A percentile compares a stretch with the other conserved stretches of the same genome.
Conservation (phyloP, 1,140 invertebrate genomes). For the Amphibalanus amphitrite region DNA sequence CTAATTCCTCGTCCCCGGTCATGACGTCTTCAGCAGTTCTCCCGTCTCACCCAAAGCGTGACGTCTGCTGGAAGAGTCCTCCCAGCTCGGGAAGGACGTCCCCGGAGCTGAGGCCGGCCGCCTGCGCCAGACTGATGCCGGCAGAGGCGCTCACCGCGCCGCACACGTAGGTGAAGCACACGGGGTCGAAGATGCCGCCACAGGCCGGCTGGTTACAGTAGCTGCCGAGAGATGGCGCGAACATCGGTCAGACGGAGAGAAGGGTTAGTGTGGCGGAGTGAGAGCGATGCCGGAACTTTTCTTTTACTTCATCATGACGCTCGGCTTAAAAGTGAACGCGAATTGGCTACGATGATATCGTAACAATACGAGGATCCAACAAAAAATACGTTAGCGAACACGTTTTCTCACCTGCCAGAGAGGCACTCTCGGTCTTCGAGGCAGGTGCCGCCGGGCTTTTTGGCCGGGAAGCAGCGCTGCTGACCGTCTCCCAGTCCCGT, state of each 20-base stretch:
- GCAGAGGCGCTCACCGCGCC: background rate
- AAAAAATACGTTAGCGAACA: too few relatives aligned
- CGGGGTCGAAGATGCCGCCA: background rate
- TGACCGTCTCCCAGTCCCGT: background rate
- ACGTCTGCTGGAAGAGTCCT: background rate
- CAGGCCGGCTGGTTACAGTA: background rate
- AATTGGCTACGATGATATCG: too few relatives aligned
- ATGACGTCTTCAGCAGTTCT: too few relatives aligned
- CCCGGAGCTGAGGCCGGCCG: background rate
- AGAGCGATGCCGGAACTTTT: too few relatives aligned
- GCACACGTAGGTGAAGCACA: background rate
- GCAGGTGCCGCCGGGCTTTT: background rate
- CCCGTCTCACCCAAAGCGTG: background rate
- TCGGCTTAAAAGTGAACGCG: too few relatives aligned
- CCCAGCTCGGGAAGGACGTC: background rate
- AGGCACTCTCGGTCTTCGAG: too few relatives aligned
- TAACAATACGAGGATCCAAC: too few relatives aligned
- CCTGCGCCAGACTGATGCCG: background rate
- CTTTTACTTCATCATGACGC: too few relatives aligned
- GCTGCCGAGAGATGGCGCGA: background rate
- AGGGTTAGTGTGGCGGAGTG: too few relatives aligned
- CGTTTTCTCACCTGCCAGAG: too few relatives aligned
- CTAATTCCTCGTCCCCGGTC: too few relatives aligned
- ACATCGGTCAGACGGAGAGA: too few relatives aligned
- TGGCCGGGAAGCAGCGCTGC: background rate